Percentiles rank a stretch among this genome's conserved stretches.
Conservation (phyloP, 2,113 vertebrate species). For the Pachypanchax playfairii region DNA sequence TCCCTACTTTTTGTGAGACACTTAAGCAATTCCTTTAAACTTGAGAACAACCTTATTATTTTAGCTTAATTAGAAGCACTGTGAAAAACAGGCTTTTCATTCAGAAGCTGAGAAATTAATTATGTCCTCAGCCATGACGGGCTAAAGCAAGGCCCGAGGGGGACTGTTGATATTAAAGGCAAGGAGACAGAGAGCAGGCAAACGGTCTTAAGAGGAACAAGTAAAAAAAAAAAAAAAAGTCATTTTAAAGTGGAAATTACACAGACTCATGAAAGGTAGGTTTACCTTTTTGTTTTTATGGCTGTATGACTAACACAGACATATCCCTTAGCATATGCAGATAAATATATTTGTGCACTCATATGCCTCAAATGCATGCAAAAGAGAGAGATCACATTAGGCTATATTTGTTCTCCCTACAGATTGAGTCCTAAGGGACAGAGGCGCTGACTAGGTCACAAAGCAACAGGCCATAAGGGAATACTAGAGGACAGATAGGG, state of each 20-base stretch:
- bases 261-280: constrained; percentile 12
- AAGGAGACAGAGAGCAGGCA: constrained; percentile 34
- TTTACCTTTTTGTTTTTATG: constrained; percentile 32
- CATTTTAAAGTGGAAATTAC: constrained; percentile 36
- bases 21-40: constrained; percentile 39
- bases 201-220: constrained; percentile 47
- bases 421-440: constrained; percentile 39
- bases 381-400: constrained; percentile 35
- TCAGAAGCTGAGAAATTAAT: constrained; percentile 75
- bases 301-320: constrained; percentile 16
- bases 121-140: constrained; percentile 68
- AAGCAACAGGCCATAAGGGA: constrained; percentile 56
- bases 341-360: constrained; percentile 42
- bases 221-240: constrained; percentile 61
- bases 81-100: constrained; percentile 71
- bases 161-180: constrained; percentile 73
- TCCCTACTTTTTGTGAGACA: constrained; percentile 30
- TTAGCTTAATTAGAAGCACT: constrained; percentile 67
- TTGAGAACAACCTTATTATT: constrained; percentile 66
- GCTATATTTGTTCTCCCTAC: constrained; percentile 62
- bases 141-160: constrained; percentile 67
- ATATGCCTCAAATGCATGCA: constrained; percentile 40
- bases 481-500: constrained; percentile 32
- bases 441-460: constrained; percentile 32
- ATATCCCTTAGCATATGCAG: constrained; percentile 17